phyloP scores from a whole-genome alignment of 2,888 invertebrate species.

The Pandemis corylana region DNA sequence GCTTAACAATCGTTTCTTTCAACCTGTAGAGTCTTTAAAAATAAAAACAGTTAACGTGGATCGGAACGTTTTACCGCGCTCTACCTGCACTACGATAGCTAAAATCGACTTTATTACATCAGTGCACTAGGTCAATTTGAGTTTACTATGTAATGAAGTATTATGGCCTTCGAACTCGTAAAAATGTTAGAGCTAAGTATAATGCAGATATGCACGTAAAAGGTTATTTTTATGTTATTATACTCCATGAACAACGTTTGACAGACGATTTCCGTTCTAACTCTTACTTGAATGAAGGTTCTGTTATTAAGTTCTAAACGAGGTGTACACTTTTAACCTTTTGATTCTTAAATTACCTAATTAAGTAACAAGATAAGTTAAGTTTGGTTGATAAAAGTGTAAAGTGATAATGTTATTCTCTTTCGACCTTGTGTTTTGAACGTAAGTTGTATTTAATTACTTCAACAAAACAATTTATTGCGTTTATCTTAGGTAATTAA shows the following conservation, averaged over 20 bases:
- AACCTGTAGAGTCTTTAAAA: not conserved
- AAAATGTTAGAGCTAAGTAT: conserved; percentile 57
- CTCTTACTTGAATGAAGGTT: conserved; percentile 41
- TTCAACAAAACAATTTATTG: not conserved
- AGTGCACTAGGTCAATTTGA: conserved; percentile 49
- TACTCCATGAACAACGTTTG: conserved; percentile 44
- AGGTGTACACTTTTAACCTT: conserved; percentile 12
- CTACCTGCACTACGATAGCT: conserved; percentile 24
- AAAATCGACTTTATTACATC: conserved; percentile 59
- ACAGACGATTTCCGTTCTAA: conserved; percentile 49
- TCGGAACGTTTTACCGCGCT: conserved; percentile 47
- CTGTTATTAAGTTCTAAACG: conserved; percentile 12
- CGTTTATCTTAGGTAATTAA: not conserved
- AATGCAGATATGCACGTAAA: conserved; percentile 64
- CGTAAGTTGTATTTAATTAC: conserved; percentile 12
- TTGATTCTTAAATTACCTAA: not conserved
- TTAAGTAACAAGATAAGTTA: conserved; percentile 1
- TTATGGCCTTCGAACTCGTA: conserved; percentile 64
- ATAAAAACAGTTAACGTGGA: conserved; percentile 38
- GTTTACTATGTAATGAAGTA: conserved; percentile 29
- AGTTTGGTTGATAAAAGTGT: conserved; percentile 7
- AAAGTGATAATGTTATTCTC: conserved; percentile 4
- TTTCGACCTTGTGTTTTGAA: not conserved
- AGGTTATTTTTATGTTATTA: conserved; percentile 66
- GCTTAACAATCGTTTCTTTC: not conserved